Evolutionary conservation across 1,140 invertebrate genomes (phyloP), one percentile per base, ranked within the genome.

Genomic region (Manduca sexta): DNA sequence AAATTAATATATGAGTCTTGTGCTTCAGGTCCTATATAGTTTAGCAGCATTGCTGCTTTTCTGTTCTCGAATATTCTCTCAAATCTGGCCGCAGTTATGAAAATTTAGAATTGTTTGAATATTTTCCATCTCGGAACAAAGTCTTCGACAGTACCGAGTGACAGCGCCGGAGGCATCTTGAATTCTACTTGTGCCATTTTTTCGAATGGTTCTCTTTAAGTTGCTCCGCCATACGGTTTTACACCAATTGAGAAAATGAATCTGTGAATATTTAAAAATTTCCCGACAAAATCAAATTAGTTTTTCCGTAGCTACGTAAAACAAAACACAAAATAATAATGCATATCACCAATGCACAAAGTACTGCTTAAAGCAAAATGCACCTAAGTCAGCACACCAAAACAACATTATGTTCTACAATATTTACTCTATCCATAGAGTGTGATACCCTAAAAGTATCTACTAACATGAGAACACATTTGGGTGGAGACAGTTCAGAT

Each of bases 1-100:
- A n/a, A 13, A 37, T n/a, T 37, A n/a, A n/a, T n/a, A 37, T 37
- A 37, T 37, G 12, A n/a, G 8, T 37, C 34, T 37, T 37, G 37
- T 10, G 2, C 37, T 35, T 35, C 11, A 35, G 2, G 33, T 7
- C 37, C 13, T 15, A n/a, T n/a, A n/a, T n/a, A n/a, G n/a, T n/a
- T n/a, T n/a, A n/a, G n/a, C n/a, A n/a, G n/a, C n/a, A n/a, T n/a
- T n/a, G n/a, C n/a, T n/a, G n/a, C n/a, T n/a, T n/a, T n/a, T n/a
- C n/a, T n/a, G n/a, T n/a, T n/a, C 2, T 39, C 5, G 3, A 17
- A 37, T 1, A 35, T 21, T 21, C 21, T 37, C 16, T 40, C 38
- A 14, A 49, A 17, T 31, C 14, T 7, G 5, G 11, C 26, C 7
- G 15, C 29, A n/a, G n/a, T 41, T 11, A 17, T 34, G 6, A 26